A percentile compares a stretch with the other conserved stretches of the same genome.
Conservation (phyloP, 2,888 invertebrate species). For the Pheosia gnoma region DNA sequence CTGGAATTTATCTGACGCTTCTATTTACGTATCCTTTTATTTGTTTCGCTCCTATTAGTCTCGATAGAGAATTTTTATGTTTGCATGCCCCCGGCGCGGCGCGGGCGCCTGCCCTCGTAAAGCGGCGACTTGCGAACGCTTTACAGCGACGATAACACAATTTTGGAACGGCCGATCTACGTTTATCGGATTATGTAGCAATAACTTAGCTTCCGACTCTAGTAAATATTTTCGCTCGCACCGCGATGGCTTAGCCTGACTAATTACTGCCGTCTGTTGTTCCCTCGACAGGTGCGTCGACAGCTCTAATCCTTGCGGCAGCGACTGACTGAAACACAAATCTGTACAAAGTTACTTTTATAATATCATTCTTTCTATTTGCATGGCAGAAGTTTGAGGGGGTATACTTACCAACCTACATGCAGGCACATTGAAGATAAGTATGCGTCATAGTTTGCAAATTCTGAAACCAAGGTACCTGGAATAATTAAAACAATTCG, state of each 20-base stretch:
- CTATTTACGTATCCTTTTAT: slow-evolving; percentile 84
- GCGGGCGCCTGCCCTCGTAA: slow-evolving; percentile 78
- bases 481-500: too few species aligned
- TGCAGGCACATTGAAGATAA: too few species aligned
- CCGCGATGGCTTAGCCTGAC: slow-evolving; percentile 64
- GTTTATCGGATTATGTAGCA: slow-evolving; percentile 79
- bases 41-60: slow-evolving; percentile 83
- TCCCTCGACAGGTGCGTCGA: slow-evolving; percentile 70
- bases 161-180: slow-evolving; percentile 71
- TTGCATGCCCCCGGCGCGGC: slow-evolving; percentile 75
- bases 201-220: slow-evolving; percentile 68
- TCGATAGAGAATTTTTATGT: slow-evolving; percentile 84
- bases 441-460: too few species aligned
- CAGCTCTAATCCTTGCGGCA: slow-evolving; percentile 60
- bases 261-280: slow-evolving; percentile 70
- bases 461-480: too few species aligned
- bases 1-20: slow-evolving; percentile 81
- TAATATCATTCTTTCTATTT: background rate
- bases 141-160: slow-evolving; percentile 79
- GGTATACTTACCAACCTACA: background rate
- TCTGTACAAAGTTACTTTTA: slow-evolving; percentile 3
- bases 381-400: too few species aligned
- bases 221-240: slow-evolving; percentile 76
- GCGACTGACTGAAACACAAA: slow-evolving; percentile 21
- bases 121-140: slow-evolving; percentile 79